Percentiles rank a stretch among this genome's conserved stretches.
Conservation (phyloP, 2,797 vertebrate species). For the Heteromormyrus szaboi region DNA sequence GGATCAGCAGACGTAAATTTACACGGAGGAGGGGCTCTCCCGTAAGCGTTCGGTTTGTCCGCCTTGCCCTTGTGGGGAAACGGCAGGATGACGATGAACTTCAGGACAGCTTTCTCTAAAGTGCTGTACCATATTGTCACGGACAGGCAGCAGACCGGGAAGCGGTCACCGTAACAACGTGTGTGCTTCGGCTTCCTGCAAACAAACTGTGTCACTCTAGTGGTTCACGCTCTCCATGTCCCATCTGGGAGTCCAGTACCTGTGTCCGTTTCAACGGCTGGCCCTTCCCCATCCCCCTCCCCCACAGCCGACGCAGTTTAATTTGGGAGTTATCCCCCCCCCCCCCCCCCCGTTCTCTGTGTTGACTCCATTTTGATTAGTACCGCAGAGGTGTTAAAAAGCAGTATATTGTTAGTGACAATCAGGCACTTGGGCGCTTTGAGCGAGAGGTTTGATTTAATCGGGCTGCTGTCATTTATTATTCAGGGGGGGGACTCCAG, state of each 20-base stretch:
- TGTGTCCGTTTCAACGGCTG: not conserved
- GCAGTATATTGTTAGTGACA: constrained; percentile 81
- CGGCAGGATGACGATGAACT: not conserved
- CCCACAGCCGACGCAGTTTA: not conserved
- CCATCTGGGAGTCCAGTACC: not conserved
- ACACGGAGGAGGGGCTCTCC: constrained; percentile 36
- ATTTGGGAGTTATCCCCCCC: not conserved
- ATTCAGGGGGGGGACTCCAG: constrained; percentile 71
- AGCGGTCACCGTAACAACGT: not conserved
- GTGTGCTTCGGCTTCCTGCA: not conserved
- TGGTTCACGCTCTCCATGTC: not conserved
- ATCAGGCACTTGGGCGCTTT: constrained; percentile 76
- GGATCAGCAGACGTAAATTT: constrained; percentile 27
- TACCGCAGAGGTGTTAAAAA: constrained; percentile 74
- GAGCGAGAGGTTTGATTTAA: constrained; percentile 88
- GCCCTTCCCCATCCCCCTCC: not conserved
- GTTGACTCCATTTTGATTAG: constrained; percentile 75
- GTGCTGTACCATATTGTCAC: not conserved
- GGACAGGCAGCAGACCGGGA: not conserved
- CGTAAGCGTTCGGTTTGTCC: not conserved
- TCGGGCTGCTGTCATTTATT: constrained; percentile 82
- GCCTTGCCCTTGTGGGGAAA: not conserved
- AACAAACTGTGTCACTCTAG: not conserved
- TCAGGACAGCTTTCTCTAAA: not conserved
- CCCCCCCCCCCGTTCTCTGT: not conserved